Evolutionary conservation across 2,888 invertebrate genomes (phyloP).

Genomic region (Gisinianus flammeolus): DNA sequence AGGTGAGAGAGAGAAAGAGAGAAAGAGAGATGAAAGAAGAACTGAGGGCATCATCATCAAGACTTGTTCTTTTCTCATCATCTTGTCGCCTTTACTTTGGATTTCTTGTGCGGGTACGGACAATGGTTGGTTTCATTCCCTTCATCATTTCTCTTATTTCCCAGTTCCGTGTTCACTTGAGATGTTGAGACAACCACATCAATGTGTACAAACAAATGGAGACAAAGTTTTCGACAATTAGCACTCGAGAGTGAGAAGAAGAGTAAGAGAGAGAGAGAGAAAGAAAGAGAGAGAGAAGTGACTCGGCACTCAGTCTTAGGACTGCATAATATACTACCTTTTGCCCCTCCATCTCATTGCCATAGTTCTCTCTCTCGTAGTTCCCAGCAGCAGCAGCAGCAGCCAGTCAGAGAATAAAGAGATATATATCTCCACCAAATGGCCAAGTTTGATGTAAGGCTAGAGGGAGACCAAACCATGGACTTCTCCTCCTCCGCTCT

Average conservation of each 20-base stretch:
- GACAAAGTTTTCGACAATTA: constrained; percentile 45
- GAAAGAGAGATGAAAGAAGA: neutral
- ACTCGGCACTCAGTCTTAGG: neutral
- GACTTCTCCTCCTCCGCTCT: neutral
- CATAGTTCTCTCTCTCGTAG: no score
- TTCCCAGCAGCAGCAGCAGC: neutral
- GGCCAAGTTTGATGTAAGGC: constrained; percentile 7
- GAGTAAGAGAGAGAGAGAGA: neutral
- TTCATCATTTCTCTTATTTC: constrained; percentile 11
- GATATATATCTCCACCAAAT: neutral
- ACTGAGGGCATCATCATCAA: no score
- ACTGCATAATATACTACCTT: neutral
- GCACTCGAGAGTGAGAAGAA: neutral
- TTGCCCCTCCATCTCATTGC: neutral
- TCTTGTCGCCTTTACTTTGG: neutral
- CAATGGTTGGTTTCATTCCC: no score
- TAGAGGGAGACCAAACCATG: neutral
- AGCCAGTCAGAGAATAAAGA: no score
- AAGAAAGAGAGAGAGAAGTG: neutral
- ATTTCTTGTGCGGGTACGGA: no score
- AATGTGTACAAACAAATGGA: constrained; percentile 45
- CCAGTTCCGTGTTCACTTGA: neutral
- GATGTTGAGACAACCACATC: constrained; percentile 28
- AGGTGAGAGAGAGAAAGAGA: neutral
- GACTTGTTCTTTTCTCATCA: neutral